A percentile compares a stretch with the other conserved stretches of the same genome.
Evolutionary conservation across 2,888 invertebrate species (phyloP).

Genomic region (Gisinianus flammeolus): DNA sequence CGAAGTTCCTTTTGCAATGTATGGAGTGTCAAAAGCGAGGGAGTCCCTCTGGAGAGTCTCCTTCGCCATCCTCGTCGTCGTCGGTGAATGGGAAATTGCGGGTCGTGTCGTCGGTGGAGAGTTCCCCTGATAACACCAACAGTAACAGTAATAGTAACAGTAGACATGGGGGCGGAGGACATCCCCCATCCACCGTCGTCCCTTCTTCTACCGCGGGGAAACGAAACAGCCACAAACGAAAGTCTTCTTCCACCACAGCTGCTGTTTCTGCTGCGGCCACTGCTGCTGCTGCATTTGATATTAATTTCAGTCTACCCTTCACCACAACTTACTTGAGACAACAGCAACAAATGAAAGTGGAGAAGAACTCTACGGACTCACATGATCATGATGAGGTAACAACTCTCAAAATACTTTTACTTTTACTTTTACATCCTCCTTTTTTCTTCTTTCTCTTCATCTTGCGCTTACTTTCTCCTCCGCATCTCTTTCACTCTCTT

Average conservation of each 20-base stretch:
- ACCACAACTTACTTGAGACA: slow-evolving; percentile 82
- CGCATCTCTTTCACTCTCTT: slow-evolving; percentile 13
- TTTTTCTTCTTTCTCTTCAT: background rate
- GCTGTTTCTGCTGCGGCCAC: background rate
- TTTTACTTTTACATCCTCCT: background rate
- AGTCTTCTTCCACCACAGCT: background rate
- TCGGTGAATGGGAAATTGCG: slow-evolving; percentile 48
- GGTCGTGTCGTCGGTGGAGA: background rate
- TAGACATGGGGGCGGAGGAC: slow-evolving; percentile 17
- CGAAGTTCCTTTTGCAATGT: slow-evolving; percentile 92
- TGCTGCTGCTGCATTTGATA: slow-evolving; percentile 67
- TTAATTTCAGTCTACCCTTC: slow-evolving; percentile 85
- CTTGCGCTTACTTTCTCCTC: background rate
- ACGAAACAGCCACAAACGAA: slow-evolving; percentile 48
- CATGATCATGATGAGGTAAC: slow-evolving; percentile 22
- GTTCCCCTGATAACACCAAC: slow-evolving; percentile 36
- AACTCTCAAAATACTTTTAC: background rate
- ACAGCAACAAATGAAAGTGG: slow-evolving; percentile 49
- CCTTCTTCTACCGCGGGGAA: slow-evolving; percentile 62
- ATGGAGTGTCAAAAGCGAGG: slow-evolving; percentile 84
- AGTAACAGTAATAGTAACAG: slow-evolving; percentile 45
- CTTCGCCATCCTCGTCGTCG: too few species aligned
- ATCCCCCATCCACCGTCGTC: slow-evolving; percentile 63
- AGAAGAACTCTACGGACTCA: background rate
- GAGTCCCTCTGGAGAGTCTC: slow-evolving; percentile 60